phyloP scores from a whole-genome alignment of 2,888 invertebrate species.

The Chaitophorus viminalis region DNA sequence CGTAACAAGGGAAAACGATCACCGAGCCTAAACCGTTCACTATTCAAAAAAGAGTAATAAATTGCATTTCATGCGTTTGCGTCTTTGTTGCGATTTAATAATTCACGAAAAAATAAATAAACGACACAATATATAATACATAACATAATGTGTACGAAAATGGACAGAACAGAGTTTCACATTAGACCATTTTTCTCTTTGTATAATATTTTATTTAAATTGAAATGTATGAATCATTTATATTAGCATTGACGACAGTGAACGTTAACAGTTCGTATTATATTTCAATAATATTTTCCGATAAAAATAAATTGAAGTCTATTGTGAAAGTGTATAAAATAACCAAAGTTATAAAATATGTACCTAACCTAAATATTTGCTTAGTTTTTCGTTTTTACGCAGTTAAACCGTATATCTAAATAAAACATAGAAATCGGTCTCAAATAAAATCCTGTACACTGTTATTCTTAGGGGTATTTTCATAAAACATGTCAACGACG shows the following conservation, averaged over 20 bases:
- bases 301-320: background rate
- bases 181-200: background rate
- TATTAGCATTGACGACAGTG: background rate
- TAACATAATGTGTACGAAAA: background rate
- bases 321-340: background rate
- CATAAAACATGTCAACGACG: background rate
- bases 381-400: background rate
- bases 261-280: background rate
- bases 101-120: background rate
- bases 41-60: background rate
- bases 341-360: background rate
- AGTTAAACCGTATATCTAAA: background rate
- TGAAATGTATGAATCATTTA: background rate
- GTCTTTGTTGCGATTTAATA: background rate
- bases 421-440: background rate
- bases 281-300: background rate
- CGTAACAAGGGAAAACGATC: background rate
- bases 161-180: background rate
- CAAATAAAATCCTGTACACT: background rate
- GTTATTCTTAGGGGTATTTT: background rate
- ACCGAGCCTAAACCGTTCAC: background rate
- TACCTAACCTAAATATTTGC: background rate
- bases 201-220: background rate
- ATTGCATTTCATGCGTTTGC: background rate
- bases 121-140: background rate